Conservation (phyloP, 1,140 invertebrate genomes). For the Bombyx mandarina region DNA sequence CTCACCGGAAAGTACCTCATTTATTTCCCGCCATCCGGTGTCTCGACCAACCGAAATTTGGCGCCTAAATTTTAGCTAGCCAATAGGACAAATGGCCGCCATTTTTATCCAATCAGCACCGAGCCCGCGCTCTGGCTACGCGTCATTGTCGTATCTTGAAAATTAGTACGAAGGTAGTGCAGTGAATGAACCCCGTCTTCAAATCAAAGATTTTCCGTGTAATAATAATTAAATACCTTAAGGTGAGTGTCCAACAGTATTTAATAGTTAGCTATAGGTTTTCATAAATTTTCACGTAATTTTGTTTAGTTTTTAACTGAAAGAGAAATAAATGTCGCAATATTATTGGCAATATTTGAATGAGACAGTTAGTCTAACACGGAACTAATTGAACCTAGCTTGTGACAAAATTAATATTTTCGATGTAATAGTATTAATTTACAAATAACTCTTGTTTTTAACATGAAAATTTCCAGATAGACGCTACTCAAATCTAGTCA, state of each 20-base stretch:
- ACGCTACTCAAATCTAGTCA: conserved; percentile 42
- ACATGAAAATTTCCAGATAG: conserved; percentile 9
- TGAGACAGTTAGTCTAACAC: conserved; percentile 13
- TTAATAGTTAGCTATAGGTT: conserved; percentile 5
- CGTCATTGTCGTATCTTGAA: conserved; percentile 67
- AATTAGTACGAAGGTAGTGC: conserved; percentile 66
- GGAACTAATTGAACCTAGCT: conserved; percentile 2
- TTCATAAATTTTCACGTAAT: not conserved
- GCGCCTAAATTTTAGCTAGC: conserved; percentile 56
- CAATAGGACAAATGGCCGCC: conserved; percentile 57
- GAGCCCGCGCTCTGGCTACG: conserved; percentile 65
- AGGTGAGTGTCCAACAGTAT: conserved; percentile 36
- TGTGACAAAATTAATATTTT: not conserved
- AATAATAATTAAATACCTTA: conserved; percentile 36
- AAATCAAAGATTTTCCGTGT: conserved; percentile 58
- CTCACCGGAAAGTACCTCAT: conserved; percentile 56
- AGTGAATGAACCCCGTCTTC: conserved; percentile 67
- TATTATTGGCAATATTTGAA: conserved; percentile 21
- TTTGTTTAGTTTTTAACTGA: conserved; percentile 12
- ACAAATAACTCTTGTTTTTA: not conserved
- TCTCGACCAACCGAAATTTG: conserved; percentile 68
- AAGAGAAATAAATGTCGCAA: conserved; percentile 23
- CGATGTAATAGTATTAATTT: not conserved
- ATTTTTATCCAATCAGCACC: conserved; percentile 57
- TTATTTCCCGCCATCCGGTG: conserved; percentile 66